Evolutionary conservation across 35 echinoderm and acorn worm genomes (phyloP).

Genomic region (Hemicentrotus pulcherrimus): DNA sequence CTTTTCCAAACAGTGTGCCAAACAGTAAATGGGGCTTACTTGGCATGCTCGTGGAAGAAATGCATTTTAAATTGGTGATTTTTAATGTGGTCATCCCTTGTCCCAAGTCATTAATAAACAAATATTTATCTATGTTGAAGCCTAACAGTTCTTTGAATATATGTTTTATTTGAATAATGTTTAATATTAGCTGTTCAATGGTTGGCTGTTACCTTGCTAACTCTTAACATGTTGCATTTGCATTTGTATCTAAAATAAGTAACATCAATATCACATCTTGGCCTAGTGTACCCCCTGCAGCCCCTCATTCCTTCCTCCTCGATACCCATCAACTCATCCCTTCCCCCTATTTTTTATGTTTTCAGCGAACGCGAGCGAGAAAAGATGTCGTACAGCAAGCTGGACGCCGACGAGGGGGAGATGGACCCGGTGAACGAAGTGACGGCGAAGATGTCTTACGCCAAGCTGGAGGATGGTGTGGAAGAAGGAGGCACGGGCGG

Average conservation of each 20-base stretch:
- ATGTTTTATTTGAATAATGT: not conserved
- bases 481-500: not conserved
- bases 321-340: not conserved
- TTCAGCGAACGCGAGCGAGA: conserved; percentile 33
- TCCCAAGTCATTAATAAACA: not conserved
- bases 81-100: not conserved
- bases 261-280: no score
- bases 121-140: not conserved
- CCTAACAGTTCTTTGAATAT: not conserved
- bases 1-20: not conserved
- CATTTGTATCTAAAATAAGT: no score
- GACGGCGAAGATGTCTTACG: not conserved
- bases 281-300: not conserved
- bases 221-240: not conserved
- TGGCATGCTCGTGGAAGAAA: not conserved
- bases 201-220: not conserved
- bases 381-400: conserved; percentile 67
- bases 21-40: not conserved
- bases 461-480: not conserved
- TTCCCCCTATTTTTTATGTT: not conserved
- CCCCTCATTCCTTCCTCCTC: not conserved
- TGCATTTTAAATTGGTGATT: not conserved
- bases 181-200: not conserved
- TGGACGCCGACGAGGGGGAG: conserved; percentile 20
- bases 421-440: conserved; percentile 30